These are phyloP conservation scores for Crocuta crocuta DNA, from an alignment of 2,113 vertebrate genomes.

Conservation along the genomic window DNA sequence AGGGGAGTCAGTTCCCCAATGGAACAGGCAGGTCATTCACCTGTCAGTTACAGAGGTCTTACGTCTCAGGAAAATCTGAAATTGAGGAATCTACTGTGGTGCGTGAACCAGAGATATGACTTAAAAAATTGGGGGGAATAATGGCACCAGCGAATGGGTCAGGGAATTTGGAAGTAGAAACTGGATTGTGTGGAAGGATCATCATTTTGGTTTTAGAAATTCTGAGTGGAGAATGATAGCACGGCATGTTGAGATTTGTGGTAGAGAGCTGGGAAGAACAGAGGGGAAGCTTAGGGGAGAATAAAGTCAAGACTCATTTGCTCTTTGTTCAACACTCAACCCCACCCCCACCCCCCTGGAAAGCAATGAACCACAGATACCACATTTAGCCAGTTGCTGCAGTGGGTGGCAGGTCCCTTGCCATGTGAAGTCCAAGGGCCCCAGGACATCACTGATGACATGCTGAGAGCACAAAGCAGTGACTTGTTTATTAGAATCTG, in stretches of 20 bases:
- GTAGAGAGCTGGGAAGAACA: neutral
- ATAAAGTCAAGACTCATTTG: neutral
- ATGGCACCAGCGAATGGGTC: neutral
- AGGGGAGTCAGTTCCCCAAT: neutral
- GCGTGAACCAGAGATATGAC: neutral
- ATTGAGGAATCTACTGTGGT: neutral
- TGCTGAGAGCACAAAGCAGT: neutral
- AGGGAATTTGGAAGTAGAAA: neutral
- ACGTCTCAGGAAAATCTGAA: neutral
- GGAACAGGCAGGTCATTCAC: neutral
- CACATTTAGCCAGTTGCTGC: neutral
- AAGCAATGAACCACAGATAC: neutral
- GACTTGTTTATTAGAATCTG: conserved; percentile 19
- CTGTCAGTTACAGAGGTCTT: neutral
- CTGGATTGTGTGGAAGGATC: neutral
- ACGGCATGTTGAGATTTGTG: neutral
- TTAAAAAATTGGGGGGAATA: neutral
- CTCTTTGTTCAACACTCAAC: neutral
- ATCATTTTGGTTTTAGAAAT: conserved; percentile 27
- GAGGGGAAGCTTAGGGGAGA: neutral
- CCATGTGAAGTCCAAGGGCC: neutral
- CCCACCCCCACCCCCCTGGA: neutral
- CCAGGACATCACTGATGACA: neutral
- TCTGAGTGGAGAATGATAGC: neutral
- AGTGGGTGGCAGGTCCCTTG: neutral